Conservation (phyloP, 2,797 vertebrate genomes). For the Cebuella pygmaea region DNA sequence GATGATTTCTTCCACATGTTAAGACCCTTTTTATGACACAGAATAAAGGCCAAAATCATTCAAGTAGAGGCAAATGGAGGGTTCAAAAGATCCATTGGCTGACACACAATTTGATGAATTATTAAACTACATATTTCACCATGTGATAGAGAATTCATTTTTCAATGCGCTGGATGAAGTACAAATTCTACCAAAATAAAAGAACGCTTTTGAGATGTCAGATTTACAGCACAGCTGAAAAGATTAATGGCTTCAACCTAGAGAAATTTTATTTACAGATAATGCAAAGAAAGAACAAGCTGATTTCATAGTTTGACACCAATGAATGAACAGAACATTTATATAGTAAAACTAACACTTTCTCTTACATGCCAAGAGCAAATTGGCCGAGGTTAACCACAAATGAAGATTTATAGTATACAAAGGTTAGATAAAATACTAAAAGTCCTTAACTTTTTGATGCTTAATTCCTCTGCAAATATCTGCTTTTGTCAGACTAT, state of each 20-base stretch:
- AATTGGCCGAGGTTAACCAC: neutral
- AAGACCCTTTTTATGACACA: constrained; percentile 49
- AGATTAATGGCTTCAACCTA: constrained; percentile 35
- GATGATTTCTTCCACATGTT: constrained; percentile 84
- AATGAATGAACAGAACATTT: neutral
- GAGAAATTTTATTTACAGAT: constrained; percentile 57
- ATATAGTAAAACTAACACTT: neutral
- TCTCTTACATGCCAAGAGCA: neutral
- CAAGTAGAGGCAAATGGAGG: constrained; percentile 16
- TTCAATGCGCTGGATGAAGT: constrained; percentile 50
- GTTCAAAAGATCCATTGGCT: constrained; percentile 60
- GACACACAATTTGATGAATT: constrained; percentile 69
- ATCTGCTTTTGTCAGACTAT: neutral
- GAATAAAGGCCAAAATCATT: constrained; percentile 75
- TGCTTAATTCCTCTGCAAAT: neutral
- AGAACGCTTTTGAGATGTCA: constrained; percentile 21
- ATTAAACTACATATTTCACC: constrained; percentile 50
- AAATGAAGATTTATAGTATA: neutral
- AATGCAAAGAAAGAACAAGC: neutral
- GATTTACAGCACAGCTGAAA: constrained; percentile 52
- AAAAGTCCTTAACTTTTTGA: neutral
- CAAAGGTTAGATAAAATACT: neutral
- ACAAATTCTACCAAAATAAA: constrained; percentile 58
- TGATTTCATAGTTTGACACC: constrained; percentile 49
- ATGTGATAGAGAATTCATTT: constrained; percentile 47